Evolutionary conservation across 92 coral and sea anemone species (phyloP), one percentile per base, ranked within the genome.

Genomic region (Palythoa caribaeorum): DNA sequence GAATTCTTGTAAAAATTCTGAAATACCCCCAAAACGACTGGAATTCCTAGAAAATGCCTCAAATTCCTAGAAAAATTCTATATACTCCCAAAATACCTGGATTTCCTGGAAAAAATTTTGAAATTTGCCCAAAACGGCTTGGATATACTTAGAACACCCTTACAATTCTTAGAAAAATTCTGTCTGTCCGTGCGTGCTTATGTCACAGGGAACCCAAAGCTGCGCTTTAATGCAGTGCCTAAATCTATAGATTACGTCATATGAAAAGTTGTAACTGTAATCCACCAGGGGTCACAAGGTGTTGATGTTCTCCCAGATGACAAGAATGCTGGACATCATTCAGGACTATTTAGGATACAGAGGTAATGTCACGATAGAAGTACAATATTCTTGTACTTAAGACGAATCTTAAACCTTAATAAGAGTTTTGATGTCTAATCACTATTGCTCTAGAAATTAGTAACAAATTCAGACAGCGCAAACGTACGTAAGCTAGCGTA

Each of bases 291-390:
- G 94, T 55, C 98, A 96, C 83, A 96, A 96, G 63, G 98, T 96
- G 47, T 80, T 96, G 72, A 79, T 96, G 89, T 96, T 96, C 76
- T 96, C 98, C 9, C 98, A 96, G 83, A 96, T 96, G 98, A 84
- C 96, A 39, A 91, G 98, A 73, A 93, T 96, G 94, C 79, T 96
- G 84, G 98, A 96, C 77, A 96, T 96, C 74, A 90, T 96, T 51
- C 98, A 96, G 89, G 98, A 96, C 83, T 96, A 93, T 76, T 89
- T 94, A 57, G 98, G 98, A 15, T 96, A 94, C 84, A 93, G 96
- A 93, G 98, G 98, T 94, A 90, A 78, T 38, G 16, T 0, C 14
- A 70, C 14, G 0, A 17, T 17, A 28, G 28, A 28, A 28, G 28
- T 28, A 28, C 28, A 28, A 28, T 28, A 28, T 28, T 28, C 28